Conservation (phyloP, 2,797 vertebrate genomes). For the Enteromius treurensis region DNA sequence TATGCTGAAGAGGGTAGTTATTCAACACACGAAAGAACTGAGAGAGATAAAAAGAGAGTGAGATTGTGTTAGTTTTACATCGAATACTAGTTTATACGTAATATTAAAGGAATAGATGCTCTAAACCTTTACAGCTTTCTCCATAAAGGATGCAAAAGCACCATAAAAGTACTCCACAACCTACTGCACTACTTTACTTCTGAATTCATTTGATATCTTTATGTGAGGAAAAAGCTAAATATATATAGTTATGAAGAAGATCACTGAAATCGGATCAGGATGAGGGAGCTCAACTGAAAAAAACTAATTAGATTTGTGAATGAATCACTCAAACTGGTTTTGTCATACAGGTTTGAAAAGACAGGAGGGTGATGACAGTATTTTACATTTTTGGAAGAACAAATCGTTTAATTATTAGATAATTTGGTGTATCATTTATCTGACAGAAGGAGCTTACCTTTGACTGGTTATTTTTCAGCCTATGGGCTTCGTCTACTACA, state of each 20-base stretch:
- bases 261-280: not conserved
- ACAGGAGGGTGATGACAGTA: not conserved
- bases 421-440: not conserved
- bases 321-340: not conserved
- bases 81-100: not conserved
- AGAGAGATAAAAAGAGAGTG: not conserved
- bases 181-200: not conserved
- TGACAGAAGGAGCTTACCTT: slow-evolving; percentile 78
- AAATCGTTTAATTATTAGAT: not conserved
- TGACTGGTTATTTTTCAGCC: slow-evolving; percentile 98
- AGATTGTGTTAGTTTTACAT: not conserved
- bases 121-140: not conserved
- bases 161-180: not conserved
- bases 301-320: not conserved
- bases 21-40: slow-evolving; percentile 97
- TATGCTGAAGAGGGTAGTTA: slow-evolving; percentile 96
- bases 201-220: not conserved
- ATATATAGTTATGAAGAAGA: not conserved
- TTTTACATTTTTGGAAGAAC: not conserved
- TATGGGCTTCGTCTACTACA: slow-evolving; percentile 97
- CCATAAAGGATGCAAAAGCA: not conserved
- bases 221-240: not conserved
- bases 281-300: not conserved
- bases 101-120: not conserved
- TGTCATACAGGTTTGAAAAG: not conserved